Evolutionary conservation across 2,113 vertebrate genomes (phyloP).

Genomic region (Tachycineta bicolor): DNA sequence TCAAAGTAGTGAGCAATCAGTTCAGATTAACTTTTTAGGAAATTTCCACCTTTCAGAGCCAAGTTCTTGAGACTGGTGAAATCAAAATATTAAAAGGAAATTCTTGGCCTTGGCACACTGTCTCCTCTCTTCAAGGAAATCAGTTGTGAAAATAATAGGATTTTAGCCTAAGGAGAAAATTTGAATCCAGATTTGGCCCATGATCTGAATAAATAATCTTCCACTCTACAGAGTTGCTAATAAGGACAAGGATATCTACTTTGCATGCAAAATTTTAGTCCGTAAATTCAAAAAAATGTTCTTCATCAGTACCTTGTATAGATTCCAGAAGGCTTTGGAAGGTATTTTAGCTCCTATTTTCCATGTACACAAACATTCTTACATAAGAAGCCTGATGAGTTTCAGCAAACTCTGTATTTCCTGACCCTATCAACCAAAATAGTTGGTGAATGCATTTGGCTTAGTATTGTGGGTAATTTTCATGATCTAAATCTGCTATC

Average conservation of each 20-base stretch:
- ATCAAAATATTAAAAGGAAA: neutral
- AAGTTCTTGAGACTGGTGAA: neutral
- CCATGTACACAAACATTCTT: neutral
- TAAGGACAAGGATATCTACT: neutral
- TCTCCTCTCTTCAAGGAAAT: neutral
- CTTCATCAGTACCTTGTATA: neutral
- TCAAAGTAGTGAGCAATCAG: neutral
- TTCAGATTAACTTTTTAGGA: slow-evolving; percentile 32
- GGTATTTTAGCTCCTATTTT: slow-evolving; percentile 20
- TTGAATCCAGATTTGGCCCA: neutral
- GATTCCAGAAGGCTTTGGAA: neutral
- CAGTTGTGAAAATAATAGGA: neutral
- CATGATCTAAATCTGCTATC: slow-evolving; percentile 44
- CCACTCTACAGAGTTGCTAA: neutral
- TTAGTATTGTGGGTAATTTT: slow-evolving; percentile 36
- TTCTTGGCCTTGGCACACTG: neutral
- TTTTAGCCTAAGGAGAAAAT: neutral
- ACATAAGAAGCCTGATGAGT: slow-evolving; percentile 7
- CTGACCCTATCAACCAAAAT: slow-evolving; percentile 37
- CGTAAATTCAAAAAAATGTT: neutral
- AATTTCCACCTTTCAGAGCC: neutral
- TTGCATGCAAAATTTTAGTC: neutral
- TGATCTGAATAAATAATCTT: neutral
- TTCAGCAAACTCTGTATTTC: slow-evolving; percentile 3
- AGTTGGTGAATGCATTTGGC: slow-evolving; percentile 8